Evolutionary conservation across 2,888 invertebrate genomes (phyloP).

Genomic region (Aphodius sticticus): DNA sequence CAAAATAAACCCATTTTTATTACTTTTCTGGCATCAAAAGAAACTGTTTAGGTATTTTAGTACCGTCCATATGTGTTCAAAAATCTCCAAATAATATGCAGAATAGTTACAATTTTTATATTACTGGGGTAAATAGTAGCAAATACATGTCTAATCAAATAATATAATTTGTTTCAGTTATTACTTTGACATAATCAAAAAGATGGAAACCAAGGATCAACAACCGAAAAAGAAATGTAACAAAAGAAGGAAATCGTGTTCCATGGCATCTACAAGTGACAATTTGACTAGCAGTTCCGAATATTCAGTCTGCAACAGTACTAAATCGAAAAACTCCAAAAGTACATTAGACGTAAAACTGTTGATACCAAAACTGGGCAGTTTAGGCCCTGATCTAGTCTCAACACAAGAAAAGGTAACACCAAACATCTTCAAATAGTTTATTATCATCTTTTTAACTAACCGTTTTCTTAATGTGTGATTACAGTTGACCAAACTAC

Average conservation of each 20-base stretch:
- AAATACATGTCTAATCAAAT: too few relatives aligned
- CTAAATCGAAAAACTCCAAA: conserved; percentile 20
- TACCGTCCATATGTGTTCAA: too few relatives aligned
- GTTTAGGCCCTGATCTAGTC: conserved; percentile 44
- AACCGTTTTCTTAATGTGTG: neutral
- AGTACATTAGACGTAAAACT: conserved; percentile 25
- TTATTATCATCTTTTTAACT: neutral
- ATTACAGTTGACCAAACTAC: conserved; percentile 43
- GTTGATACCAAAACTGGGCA: conserved; percentile 42
- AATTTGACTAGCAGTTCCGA: conserved; percentile 39
- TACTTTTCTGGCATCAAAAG: too few relatives aligned
- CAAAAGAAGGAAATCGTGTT: conserved; percentile 6
- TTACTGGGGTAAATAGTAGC: neutral
- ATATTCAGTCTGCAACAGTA: conserved; percentile 24
- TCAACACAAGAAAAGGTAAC: conserved; percentile 43
- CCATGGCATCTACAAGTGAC: conserved; percentile 14
- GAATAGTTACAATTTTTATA: too few relatives aligned
- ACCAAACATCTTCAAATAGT: neutral
- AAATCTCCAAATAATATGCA: too few relatives aligned
- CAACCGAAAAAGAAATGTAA: neutral
- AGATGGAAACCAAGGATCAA: conserved; percentile 29
- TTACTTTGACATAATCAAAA: conserved; percentile 42
- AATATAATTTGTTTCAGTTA: conserved; percentile 38
- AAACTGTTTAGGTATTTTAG: too few relatives aligned
- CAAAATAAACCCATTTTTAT: too few relatives aligned